Base-by-base conservation (phyloP, 2,113 vertebrate genomes). In the Abramis brama region DNA sequence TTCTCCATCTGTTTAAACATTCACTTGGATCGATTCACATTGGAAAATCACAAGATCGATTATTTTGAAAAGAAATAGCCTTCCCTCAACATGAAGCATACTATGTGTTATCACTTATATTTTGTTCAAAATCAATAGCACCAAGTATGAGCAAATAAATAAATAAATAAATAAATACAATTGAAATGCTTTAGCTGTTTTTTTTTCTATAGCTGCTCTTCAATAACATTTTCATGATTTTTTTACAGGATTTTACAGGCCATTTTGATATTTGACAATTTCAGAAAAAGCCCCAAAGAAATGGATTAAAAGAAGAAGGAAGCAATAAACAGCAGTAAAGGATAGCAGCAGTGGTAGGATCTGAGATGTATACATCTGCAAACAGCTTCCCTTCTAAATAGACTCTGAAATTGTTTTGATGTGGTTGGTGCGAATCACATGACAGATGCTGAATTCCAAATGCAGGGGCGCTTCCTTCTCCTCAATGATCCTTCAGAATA, bases 301-400 rank as follows among this genome's bases (percentile, higher is more conserved):
- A 83, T 75, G 4, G 5, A 45, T 13, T 55, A 45, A 76, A 83
- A 68, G n/a, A n/a, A 52, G 74, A 17, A 52, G 59, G 1, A 50
- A 30, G 13, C 25, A 68, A 68, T n/a, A 45, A 79, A 66, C 59
- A 85, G 66, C 60, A 33, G 43, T 3, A n/a, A 82, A 21, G 25
- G 2, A 8, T 9, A 19, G 39, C 21, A 45, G n/a, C 25, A 21
- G 15, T 21, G 21, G 45, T 25, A n/a, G 23, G 21, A 55, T 27
- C 8, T 57, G 10, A 52, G 62, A 79, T 6, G n/a, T 57, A 27
- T 33, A 15, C 62, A 70, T 85, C 52, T 60, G 30, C 39, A 75
- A 62, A 84, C 60, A 62, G 43, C n/a, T 77, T 77, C 45, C 21
- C 8, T 19, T 50, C 8, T 33, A 52, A 85, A 77, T n/a, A 55